Percentiles rank a stretch among this genome's conserved stretches.
Conservation (phyloP, 1,140 invertebrate species). For the Caerostris darwini region DNA sequence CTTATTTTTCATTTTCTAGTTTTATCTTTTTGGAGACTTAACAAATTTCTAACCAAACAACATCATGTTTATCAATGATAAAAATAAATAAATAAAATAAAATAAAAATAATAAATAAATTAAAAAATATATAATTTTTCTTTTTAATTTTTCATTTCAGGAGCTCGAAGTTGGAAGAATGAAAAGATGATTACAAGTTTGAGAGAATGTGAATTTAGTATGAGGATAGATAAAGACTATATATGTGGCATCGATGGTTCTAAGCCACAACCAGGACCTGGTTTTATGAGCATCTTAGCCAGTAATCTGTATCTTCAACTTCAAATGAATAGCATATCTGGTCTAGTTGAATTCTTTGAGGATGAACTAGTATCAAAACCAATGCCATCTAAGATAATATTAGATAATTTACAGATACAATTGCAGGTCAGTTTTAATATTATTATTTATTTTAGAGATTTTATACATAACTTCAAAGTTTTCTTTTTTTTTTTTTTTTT, state of each 20-base stretch:
- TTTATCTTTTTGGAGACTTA: too few relatives aligned
- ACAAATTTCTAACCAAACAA: too few relatives aligned
- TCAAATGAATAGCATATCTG: conserved; percentile 75
- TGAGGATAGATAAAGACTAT: conserved; percentile 72
- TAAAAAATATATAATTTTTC: neutral
- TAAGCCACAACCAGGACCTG: conserved; percentile 27
- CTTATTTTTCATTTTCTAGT: too few relatives aligned
- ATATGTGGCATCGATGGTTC: neutral
- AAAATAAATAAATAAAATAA: too few relatives aligned
- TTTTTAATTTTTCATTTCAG: conserved; percentile 7
- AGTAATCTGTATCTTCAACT: conserved; percentile 68
- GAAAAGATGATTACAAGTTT: conserved; percentile 5
- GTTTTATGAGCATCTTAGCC: conserved; percentile 71
- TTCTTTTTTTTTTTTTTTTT: too few relatives aligned
- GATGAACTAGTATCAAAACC: conserved; percentile 74
- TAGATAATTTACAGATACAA: conserved; percentile 73
- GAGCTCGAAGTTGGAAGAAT: conserved; percentile 73
- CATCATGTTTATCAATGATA: too few relatives aligned
- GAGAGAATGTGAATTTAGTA: conserved; percentile 68
- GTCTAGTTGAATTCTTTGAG: conserved; percentile 73
- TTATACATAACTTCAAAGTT: neutral
- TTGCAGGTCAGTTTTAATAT: conserved; percentile 64
- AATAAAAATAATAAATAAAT: neutral
- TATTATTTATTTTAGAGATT: neutral
- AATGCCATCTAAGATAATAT: conserved; percentile 73